Evolutionary conservation across 2,888 invertebrate genomes (phyloP).

Genomic region (Neoscelio sp.): DNA sequence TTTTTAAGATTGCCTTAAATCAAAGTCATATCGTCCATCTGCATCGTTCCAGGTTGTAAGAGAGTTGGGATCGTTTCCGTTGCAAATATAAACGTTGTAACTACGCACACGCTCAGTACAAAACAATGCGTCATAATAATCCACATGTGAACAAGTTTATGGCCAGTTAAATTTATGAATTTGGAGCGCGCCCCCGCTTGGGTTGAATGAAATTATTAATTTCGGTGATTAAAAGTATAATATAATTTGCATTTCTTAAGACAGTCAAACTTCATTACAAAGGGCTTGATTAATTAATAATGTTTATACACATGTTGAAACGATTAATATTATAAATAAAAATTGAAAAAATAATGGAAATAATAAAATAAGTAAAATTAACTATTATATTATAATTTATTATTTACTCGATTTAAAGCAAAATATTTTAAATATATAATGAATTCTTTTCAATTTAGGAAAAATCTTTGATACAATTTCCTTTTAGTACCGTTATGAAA

Average conservation of each 20-base stretch:
- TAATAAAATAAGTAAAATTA: too few relatives aligned
- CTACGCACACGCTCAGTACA: conserved; percentile 28
- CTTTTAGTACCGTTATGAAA: too few relatives aligned
- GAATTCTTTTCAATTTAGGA: too few relatives aligned
- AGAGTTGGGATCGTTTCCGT: conserved; percentile 16
- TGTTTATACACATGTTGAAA: too few relatives aligned
- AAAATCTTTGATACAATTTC: too few relatives aligned
- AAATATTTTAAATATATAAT: too few relatives aligned
- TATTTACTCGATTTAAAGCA: too few relatives aligned
- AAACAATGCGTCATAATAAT: conserved; percentile 58
- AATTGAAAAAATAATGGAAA: too few relatives aligned
- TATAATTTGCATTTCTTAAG: conserved; percentile 7
- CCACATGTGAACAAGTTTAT: conserved; percentile 40
- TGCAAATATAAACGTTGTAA: conserved; percentile 55
- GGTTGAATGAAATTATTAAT: conserved; percentile 49
- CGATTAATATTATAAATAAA: too few relatives aligned
- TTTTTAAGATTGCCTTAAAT: conserved; percentile 54
- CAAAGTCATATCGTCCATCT: conserved; percentile 59
- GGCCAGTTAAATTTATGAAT: conserved; percentile 53
- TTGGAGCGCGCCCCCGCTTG: conserved; percentile 26
- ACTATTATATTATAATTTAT: too few relatives aligned
- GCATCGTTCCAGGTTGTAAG: too few relatives aligned
- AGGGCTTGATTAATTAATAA: not conserved
- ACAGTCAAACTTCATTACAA: not conserved
- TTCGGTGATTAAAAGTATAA: conserved; percentile 22